These are phyloP conservation scores for Cynaeus angustus DNA, from an alignment of 2,888 invertebrate genomes.

Conservation along the genomic window DNA sequence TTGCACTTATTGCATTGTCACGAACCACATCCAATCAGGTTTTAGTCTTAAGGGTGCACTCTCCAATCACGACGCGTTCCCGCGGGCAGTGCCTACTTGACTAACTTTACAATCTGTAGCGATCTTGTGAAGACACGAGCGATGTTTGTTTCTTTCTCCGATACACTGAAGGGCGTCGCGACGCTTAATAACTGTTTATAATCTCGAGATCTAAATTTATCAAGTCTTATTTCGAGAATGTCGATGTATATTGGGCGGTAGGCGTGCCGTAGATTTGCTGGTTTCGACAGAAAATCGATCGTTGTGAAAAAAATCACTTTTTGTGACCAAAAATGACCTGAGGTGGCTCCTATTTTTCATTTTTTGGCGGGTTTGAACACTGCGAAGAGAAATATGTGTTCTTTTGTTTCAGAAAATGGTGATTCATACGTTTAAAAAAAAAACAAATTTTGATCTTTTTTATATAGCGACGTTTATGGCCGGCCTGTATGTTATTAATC, in stretches of 20 bases:
- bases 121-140: conserved; percentile 6
- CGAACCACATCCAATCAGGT: background rate
- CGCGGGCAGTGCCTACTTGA: conserved; percentile 14
- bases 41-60: background rate
- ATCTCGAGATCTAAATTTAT: conserved; percentile 68
- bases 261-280: conserved; percentile 3
- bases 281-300: background rate
- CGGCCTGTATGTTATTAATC: too few relatives aligned
- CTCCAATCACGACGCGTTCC: conserved; percentile 20
- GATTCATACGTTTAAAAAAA: too few relatives aligned
- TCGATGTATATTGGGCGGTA: conserved; percentile 21
- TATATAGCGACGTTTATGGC: too few relatives aligned
- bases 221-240: conserved; percentile 65
- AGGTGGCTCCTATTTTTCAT: too few relatives aligned
- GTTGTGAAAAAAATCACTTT: too few relatives aligned
- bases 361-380: too few relatives aligned
- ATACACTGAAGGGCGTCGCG: conserved; percentile 40
- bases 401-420: too few relatives aligned
- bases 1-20: conserved; percentile 3
- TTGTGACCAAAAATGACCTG: background rate
- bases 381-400: too few relatives aligned
- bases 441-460: too few relatives aligned
- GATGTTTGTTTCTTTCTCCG: conserved; percentile 22
- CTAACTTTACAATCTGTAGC: conserved; percentile 5
- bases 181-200: conserved; percentile 59